Evolutionary conservation across 2,888 invertebrate genomes (phyloP), one percentile per base, ranked within the genome.

Genomic region (Diaphora mendica): DNA sequence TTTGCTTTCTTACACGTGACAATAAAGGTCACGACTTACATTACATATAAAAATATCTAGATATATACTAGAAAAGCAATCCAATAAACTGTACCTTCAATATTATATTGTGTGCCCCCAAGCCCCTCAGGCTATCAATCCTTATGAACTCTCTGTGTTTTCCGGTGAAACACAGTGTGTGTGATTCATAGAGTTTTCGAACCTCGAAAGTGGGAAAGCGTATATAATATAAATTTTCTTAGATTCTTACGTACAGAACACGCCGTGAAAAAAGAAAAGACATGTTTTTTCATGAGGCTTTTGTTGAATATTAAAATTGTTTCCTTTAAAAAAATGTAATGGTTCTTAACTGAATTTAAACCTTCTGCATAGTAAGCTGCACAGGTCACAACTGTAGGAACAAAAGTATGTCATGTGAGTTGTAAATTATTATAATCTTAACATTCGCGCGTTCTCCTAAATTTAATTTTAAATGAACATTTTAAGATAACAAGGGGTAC

Each of bases 131-230:
- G 87, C 81, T 85, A 85, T 90, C 90, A 92, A 91, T 91, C 91
- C 90, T 86, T 84, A 78, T 81, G 73, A 82, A 80, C 85, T 85
- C 81, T 80, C 78, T 79, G 76, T 83, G 82, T 86, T 88, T 91
- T 88, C 88, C 82, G 84, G 78, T 88, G 85, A 90, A 88, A 83
- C 88, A 89, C 87, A 90, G 89, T 88, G 78, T 64, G 85, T 80
- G 86, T 93, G 92, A 93, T 88, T 93, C 93, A 93, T 90, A 81
- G 81, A 73, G 77, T 62, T 48, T 78, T 66, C 72, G 67, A 67
- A 73, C 71, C 73, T 68, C 39, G 65, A 65, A 44, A 78, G 74
- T n/a, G 44, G 72, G 48, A 75, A 74, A 35, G 9, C 75, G 71
- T 81, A 75, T 68, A 70, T 72, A 68, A 33, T 70, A 77, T 72